phyloP scores from a whole-genome alignment of 2,797 vertebrate species.

The Sparus aurata region DNA sequence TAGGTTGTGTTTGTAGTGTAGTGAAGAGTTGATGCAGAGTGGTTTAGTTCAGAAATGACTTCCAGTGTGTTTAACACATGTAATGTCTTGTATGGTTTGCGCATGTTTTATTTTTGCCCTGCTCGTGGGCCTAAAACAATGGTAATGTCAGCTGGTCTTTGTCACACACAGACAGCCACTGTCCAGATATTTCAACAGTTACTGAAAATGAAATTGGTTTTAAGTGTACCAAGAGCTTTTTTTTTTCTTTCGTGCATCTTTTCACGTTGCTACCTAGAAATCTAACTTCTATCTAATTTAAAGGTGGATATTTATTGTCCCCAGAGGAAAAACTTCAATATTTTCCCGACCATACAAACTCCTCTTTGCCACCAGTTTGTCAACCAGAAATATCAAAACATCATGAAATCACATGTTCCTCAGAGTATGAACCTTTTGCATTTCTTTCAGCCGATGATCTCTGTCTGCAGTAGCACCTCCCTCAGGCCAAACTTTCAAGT shows the following conservation, averaged over 20 bases:
- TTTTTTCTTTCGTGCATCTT: not conserved
- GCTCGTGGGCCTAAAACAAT: not conserved
- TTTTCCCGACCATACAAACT: not conserved
- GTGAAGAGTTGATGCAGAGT: not conserved
- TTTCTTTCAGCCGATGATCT: not conserved
- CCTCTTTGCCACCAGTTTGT: not conserved
- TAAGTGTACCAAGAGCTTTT: not conserved
- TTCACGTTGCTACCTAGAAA: not conserved
- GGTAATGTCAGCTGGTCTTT: not conserved
- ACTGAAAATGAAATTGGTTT: not conserved
- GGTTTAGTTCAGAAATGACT: not conserved
- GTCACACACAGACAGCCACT: not conserved
- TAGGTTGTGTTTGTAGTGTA: not conserved
- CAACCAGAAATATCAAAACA: not conserved
- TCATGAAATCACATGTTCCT: too few species aligned
- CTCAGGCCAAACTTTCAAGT: not conserved
- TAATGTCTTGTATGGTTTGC: not conserved
- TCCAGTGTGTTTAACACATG: not conserved
- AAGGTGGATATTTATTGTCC: not conserved
- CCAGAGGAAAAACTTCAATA: not conserved
- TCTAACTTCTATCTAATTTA: not conserved
- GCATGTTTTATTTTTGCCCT: not conserved
- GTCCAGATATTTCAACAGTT: not conserved
- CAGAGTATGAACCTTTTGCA: not conserved
- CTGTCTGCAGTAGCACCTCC: not conserved